phyloP scores from a whole-genome alignment of 1,140 invertebrate genomes.

The Drosophila truncata region DNA sequence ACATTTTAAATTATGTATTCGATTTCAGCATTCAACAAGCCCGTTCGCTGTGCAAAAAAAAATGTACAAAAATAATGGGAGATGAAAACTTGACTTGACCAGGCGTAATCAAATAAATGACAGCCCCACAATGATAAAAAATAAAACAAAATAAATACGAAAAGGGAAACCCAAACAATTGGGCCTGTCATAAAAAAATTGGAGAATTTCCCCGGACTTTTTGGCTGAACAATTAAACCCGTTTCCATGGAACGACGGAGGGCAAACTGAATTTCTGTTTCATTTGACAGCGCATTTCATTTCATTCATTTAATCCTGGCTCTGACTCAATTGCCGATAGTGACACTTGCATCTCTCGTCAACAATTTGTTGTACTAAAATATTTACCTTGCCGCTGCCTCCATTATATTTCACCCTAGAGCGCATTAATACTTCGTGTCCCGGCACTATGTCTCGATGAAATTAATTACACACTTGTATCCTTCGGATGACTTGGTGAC shows the following conservation, averaged over 20 bases:
- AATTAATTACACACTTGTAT: constrained; percentile 73
- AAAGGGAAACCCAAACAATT: constrained; percentile 21
- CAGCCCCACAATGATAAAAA: constrained; percentile 20
- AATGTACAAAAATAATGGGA: constrained; percentile 23
- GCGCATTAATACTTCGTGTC: not conserved
- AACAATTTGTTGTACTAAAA: constrained; percentile 58
- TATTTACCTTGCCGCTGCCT: constrained; percentile 11
- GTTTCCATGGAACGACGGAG: constrained; percentile 7
- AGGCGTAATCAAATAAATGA: constrained; percentile 71
- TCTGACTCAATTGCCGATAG: constrained; percentile 58
- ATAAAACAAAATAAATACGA: not conserved
- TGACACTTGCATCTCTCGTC: constrained; percentile 63
- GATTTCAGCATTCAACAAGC: constrained; percentile 47
- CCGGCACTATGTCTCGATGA: constrained; percentile 38
- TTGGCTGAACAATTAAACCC: constrained; percentile 58
- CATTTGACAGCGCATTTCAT: constrained; percentile 41
- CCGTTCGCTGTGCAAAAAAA: constrained; percentile 16
- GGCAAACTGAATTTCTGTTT: constrained; percentile 33
- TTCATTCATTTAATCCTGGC: constrained; percentile 34
- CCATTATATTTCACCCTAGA: not conserved
- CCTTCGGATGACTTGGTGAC: constrained; percentile 7
- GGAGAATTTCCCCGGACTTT: constrained; percentile 40
- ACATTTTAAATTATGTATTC: constrained; percentile 65
- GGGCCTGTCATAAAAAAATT: constrained; percentile 55
- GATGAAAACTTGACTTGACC: constrained; percentile 33